Evolutionary conservation across 2,888 invertebrate genomes (phyloP), one percentile per base, ranked within the genome.

Genomic region (Drosophila engyochracea): DNA sequence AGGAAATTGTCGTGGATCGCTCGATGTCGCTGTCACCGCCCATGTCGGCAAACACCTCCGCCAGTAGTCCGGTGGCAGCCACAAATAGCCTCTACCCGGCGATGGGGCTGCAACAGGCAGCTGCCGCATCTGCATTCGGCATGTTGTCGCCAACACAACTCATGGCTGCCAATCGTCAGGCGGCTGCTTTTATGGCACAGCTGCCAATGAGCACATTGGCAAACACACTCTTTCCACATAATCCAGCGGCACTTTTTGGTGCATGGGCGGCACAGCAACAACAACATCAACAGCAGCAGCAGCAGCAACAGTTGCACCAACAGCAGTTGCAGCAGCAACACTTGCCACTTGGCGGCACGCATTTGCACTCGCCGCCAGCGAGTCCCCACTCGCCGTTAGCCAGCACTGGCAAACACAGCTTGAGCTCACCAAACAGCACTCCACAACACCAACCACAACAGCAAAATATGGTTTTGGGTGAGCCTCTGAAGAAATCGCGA

Each of bases 121-220:
- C 93, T 19, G 92, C 93, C 37, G 92, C 93, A 19, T 92, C 93
- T 10, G 92, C 93, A 25, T 93, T 93, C n/a, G 91, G 93, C 71
- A 93, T 93, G 92, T 74, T 93, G 0, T 93, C 93, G 65, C 93
- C 93, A 67, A 86, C 91, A 65, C 91, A 93, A 47, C 67, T 93
- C 54, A 44, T 93, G 70, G 93, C 93, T 2, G 93, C 93, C 16
- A 93, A 93, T 78, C 91, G 93, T 7, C 92, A 92, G 69, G 92
- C 93, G n/a, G 93, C 93, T 3, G 93, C 93, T 9, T 90, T 93
- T 66, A 93, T 93, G 92, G 93, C 93, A 4, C 92, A 93, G 66
- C 74, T 93, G 66, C 93, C 93, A 19, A 93, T 93, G 91, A 92
- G 92, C 60, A 91, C 92, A 22, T 70, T 93, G 69, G 93, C 93